Percentiles rank a stretch among this genome's conserved stretches.
Conservation (phyloP, 2,113 vertebrate genomes). For the Callionymus lyra region DNA sequence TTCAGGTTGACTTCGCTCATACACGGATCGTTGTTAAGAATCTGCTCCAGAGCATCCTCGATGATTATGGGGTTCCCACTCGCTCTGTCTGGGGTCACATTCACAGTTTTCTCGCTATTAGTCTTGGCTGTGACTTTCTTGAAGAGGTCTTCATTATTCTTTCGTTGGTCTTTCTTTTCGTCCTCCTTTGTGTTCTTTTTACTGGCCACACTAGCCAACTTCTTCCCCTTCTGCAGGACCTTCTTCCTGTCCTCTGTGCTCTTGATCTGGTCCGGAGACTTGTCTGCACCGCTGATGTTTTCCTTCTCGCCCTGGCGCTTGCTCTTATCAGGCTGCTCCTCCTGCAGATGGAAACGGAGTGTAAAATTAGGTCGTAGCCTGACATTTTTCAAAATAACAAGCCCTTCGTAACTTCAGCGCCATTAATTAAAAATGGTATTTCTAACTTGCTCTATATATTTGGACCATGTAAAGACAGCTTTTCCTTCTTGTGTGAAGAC, state of each 20-base stretch:
- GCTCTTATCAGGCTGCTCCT: background rate
- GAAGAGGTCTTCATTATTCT: conserved; percentile 26
- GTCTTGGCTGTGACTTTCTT: conserved; percentile 44
- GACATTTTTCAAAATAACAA: no score
- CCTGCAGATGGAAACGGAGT: no score
- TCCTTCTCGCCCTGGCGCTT: conserved; percentile 57
- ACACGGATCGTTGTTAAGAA: conserved; percentile 72
- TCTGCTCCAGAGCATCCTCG: conserved; percentile 82
- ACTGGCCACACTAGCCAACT: conserved; percentile 63
- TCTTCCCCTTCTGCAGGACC: conserved; percentile 64
- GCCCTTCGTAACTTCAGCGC: no score
- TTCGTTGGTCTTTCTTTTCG: conserved; percentile 49
- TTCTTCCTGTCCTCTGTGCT: conserved; percentile 41
- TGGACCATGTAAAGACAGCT: no score
- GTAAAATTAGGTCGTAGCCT: no score
- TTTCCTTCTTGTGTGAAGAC: no score
- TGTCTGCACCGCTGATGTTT: conserved; percentile 74
- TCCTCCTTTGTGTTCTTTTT: conserved; percentile 49
- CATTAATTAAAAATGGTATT: no score
- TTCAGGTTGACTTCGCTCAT: conserved; percentile 88
- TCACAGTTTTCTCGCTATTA: no score
- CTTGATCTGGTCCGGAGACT: conserved; percentile 55
- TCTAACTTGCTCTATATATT: no score
- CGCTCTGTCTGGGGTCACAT: conserved; percentile 42
- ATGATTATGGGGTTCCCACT: conserved; percentile 84